Conservation (phyloP, 2,113 vertebrate genomes). For the Terrapene triunguis region DNA sequence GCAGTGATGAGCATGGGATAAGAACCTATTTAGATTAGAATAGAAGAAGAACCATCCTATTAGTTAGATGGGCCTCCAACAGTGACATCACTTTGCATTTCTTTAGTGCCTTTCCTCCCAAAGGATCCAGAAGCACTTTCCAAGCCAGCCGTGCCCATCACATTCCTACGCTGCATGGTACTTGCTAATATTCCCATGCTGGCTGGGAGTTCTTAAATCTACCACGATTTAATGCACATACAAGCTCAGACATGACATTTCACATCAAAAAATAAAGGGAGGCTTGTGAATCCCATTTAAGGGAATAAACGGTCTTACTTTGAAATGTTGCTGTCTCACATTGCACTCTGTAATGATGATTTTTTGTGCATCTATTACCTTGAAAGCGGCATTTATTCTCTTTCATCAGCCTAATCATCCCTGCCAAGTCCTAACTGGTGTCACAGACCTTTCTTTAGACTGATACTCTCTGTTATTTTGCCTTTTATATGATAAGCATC, state of each 20-base stretch:
- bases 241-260: background rate
- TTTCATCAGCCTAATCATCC: slow-evolving; percentile 66
- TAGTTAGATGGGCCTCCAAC: background rate
- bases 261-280: background rate
- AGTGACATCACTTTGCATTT: background rate
- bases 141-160: background rate
- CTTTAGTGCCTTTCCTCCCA: background rate
- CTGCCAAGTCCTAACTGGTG: slow-evolving; percentile 39
- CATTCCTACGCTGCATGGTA: background rate
- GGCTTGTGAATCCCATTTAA: slow-evolving; percentile 17
- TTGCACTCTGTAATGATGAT: slow-evolving; percentile 24
- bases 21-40: background rate
- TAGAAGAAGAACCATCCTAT: background rate
- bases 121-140: background rate
- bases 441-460: slow-evolving; percentile 4
- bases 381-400: slow-evolving; percentile 64
- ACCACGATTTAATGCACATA: background rate
- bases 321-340: slow-evolving; percentile 55
- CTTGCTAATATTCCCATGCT: background rate
- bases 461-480: background rate
- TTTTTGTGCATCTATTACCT: slow-evolving; percentile 57
- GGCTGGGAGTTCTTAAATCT: background rate
- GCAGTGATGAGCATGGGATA: background rate
- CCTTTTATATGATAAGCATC: background rate
- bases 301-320: slow-evolving; percentile 19